phyloP scores from a whole-genome alignment of 2,888 invertebrate species.

The Hirtodrosophila duncani region DNA sequence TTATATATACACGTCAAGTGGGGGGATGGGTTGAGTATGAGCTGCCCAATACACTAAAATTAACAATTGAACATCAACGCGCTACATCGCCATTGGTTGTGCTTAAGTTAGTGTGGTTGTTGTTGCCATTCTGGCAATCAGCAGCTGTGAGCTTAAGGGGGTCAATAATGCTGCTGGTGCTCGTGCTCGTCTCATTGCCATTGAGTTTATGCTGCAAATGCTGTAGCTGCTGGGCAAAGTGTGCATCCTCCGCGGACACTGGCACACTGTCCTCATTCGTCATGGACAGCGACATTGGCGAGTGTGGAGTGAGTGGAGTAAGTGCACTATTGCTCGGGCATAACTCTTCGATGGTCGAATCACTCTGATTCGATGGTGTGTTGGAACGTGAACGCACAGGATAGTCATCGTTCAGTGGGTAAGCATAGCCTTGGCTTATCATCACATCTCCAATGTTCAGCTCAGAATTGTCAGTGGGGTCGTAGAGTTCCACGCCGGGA shows the following conservation, averaged over 20 bases:
- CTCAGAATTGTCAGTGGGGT: slow-evolving; percentile 81
- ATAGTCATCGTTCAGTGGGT: slow-evolving; percentile 64
- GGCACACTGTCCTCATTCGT: slow-evolving; percentile 33
- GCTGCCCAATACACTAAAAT: slow-evolving; percentile 21
- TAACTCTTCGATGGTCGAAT: slow-evolving; percentile 60
- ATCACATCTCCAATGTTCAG: slow-evolving; percentile 74
- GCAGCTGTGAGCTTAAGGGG: slow-evolving; percentile 46
- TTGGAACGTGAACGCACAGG: slow-evolving; percentile 59
- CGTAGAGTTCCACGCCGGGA: slow-evolving; percentile 87
- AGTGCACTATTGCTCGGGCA: slow-evolving; percentile 44
- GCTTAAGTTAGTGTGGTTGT: slow-evolving; percentile 10
- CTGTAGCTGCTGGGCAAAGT: slow-evolving; percentile 60
- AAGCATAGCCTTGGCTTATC: slow-evolving; percentile 74
- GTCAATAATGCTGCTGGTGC: no score
- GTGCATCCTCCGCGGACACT: slow-evolving; percentile 55
- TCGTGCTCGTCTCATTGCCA: slow-evolving; percentile 41
- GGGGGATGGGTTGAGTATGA: slow-evolving; percentile 20
- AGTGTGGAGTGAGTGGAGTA: slow-evolving; percentile 40
- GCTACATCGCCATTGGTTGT: slow-evolving; percentile 17
- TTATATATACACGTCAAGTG: slow-evolving; percentile 50
- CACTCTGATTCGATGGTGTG: slow-evolving; percentile 53
- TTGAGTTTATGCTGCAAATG: slow-evolving; percentile 65
- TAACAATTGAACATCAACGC: slow-evolving; percentile 31
- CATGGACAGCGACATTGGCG: slow-evolving; percentile 52
- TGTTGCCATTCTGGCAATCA: slow-evolving; percentile 56